Percentiles rank a stretch among this genome's conserved stretches.
Evolutionary conservation across 2,113 vertebrate species (phyloP).

Genomic region (Egretta garzetta): DNA sequence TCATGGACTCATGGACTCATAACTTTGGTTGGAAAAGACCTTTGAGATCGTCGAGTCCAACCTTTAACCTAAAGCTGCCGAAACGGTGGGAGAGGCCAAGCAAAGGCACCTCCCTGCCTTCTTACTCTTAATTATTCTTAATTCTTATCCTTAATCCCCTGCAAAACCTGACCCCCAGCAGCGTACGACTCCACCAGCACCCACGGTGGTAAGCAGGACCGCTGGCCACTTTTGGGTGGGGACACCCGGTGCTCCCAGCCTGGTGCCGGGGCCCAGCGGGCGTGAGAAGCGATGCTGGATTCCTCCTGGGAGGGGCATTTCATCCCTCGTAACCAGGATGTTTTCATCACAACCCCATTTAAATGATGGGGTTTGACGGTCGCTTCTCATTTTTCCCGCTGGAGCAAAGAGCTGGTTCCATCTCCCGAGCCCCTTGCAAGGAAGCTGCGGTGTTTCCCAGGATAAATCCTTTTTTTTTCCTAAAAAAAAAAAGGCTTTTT

Average conservation of each 20-base stretch:
- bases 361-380: neutral
- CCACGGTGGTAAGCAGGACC: neutral
- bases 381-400: neutral
- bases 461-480: neutral
- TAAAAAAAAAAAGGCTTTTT: neutral
- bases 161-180: neutral
- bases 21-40: no score
- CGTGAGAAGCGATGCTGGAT: neutral
- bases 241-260: neutral
- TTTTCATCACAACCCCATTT: neutral
- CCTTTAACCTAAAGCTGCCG: no score
- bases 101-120: neutral
- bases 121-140: no score
- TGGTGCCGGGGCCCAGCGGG: neutral
- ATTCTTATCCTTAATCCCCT: neutral
- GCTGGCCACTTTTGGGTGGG: neutral
- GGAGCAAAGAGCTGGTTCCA: neutral
- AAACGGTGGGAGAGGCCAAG: neutral
- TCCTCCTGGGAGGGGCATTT: rapidly evolving
- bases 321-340: neutral
- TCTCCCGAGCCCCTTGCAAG: neutral
- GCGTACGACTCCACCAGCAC: rapidly evolving
- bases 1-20: no score
- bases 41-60: no score
- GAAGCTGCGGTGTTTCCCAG: neutral